Percentiles rank a stretch among this genome's conserved stretches.
These are phyloP conservation scores for Channallabes apus DNA, from an alignment of 2,797 vertebrate genomes.

Conservation along the genomic window DNA sequence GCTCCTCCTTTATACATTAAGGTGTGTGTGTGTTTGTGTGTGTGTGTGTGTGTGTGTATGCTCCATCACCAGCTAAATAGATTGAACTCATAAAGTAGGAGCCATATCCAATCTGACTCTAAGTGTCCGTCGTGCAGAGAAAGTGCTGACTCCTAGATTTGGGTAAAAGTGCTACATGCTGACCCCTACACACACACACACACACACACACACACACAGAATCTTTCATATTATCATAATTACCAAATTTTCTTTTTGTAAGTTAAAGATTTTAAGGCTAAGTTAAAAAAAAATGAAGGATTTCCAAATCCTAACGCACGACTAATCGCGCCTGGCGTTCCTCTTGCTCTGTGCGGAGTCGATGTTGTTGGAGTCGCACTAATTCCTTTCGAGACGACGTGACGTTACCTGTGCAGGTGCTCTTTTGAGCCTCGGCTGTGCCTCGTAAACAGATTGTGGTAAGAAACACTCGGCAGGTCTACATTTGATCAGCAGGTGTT, in stretches of 20 bases:
- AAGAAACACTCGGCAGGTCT: constrained; percentile 14
- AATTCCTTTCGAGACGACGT: neutral
- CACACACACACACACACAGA: too few species aligned
- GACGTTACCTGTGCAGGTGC: constrained; percentile 13
- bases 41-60: constrained; percentile 20
- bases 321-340: neutral
- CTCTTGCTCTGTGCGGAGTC: neutral
- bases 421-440: neutral
- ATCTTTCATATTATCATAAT: constrained; percentile 13
- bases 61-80: constrained; percentile 45
- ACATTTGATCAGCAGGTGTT: constrained; percentile 34
- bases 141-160: constrained; percentile 50
- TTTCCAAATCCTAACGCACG: neutral
- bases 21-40: constrained; percentile 27
- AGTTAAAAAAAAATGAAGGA: neutral
- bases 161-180: too few species aligned
- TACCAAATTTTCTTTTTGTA: neutral
- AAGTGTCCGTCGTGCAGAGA: constrained; percentile 44
- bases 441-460: neutral
- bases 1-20: neutral
- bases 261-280: neutral
- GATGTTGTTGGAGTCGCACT: too few species aligned
- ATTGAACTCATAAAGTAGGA: constrained; percentile 55
- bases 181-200: constrained; percentile 32
- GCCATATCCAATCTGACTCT: constrained; percentile 50